phyloP scores from a whole-genome alignment of 2,797 vertebrate species.

The Erethizon dorsatum region DNA sequence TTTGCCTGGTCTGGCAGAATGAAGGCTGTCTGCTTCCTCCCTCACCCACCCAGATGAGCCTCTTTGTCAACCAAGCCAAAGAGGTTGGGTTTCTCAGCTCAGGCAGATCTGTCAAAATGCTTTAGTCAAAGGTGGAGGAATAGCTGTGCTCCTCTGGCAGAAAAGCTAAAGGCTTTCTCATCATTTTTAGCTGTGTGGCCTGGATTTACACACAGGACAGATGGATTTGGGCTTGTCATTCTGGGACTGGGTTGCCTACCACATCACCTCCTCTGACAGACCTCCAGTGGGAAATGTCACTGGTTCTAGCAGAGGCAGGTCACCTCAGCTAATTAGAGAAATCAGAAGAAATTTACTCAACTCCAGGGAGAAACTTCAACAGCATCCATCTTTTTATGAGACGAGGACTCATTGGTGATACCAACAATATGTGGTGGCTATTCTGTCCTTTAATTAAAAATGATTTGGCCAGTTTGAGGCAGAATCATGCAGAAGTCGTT shows the following conservation, averaged over 20 bases:
- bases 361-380: background rate
- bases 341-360: constrained; percentile 32
- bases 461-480: background rate
- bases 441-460: constrained; percentile 19
- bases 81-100: background rate
- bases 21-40: background rate
- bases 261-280: background rate
- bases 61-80: background rate
- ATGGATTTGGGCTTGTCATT: background rate
- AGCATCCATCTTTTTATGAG: background rate
- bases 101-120: background rate
- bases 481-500: background rate
- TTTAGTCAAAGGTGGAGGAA: background rate
- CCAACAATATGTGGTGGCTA: background rate
- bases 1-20: background rate
- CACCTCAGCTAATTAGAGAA: constrained; percentile 21
- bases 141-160: background rate
- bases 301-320: background rate
- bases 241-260: background rate
- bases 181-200: background rate
- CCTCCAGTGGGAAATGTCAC: background rate
- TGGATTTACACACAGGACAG: background rate
- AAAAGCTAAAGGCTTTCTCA: background rate
- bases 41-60: background rate
- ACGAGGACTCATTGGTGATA: background rate